Conservation (phyloP, 37 sponge, comb jelly and placozoan species). For the Beroe ovata region DNA sequence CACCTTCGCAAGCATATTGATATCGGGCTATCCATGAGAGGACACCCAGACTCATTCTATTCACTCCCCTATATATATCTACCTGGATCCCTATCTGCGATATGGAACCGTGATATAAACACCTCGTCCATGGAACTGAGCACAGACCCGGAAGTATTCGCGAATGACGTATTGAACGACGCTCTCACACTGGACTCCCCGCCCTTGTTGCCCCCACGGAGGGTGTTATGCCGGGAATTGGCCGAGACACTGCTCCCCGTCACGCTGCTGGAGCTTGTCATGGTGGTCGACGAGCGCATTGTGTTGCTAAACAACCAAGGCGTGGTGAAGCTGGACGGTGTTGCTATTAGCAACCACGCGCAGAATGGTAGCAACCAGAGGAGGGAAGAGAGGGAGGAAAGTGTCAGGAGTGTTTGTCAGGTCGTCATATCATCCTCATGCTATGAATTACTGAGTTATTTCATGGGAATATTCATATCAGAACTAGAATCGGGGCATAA, state of each 20-base stretch:
- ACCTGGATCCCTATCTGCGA: constrained; percentile 16
- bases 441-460: too few species aligned
- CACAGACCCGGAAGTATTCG: constrained; percentile 24
- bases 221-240: neutral
- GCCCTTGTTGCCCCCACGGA: neutral
- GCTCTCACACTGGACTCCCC: neutral
- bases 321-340: neutral
- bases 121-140: constrained; percentile 28
- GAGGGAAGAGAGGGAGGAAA: too few species aligned
- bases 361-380: too few species aligned
- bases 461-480: too few species aligned
- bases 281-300: neutral
- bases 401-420: too few species aligned
- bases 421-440: too few species aligned
- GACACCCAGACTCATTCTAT: too few species aligned
- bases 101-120: constrained; percentile 14
- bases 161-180: neutral
- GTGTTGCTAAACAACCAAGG: neutral
- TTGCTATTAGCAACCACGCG: neutral
- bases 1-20: too few species aligned
- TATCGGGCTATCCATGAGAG: too few species aligned
- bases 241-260: neutral
- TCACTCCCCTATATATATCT: too few species aligned
- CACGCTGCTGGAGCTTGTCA: neutral
- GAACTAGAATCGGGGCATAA: too few species aligned